Percentiles rank a stretch among this genome's conserved stretches.
Evolutionary conservation across 2,888 invertebrate species (phyloP).

Genomic region (Brachypterus glaber): DNA sequence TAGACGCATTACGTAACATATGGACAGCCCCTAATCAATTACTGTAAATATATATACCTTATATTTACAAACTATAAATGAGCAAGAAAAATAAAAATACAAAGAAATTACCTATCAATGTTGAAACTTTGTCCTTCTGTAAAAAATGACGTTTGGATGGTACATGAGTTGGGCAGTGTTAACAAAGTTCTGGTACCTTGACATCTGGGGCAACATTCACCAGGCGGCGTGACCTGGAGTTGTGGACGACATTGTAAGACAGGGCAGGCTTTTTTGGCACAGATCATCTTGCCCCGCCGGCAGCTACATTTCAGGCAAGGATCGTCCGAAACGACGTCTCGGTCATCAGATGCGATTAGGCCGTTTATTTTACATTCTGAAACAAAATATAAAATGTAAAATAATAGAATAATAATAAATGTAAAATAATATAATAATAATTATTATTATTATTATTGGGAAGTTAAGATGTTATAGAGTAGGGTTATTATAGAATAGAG

Average conservation of each 20-base stretch:
- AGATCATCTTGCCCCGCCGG: conserved; percentile 57
- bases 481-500: no score
- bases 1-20: no score
- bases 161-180: conserved; percentile 43
- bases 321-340: conserved; percentile 69
- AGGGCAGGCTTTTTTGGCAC: conserved; percentile 79
- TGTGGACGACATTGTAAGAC: conserved; percentile 72
- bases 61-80: no score
- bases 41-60: no score
- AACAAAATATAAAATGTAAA: no score
- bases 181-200: conserved; percentile 44
- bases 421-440: no score
- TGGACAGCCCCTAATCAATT: no score
- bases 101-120: conserved; percentile 8
- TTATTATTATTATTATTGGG: no score
- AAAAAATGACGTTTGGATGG: conserved; percentile 31
- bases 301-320: conserved; percentile 81
- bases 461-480: no score
- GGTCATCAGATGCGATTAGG: conserved; percentile 67
- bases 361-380: conserved; percentile 58
- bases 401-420: no score
- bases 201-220: conserved; percentile 65
- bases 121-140: conserved; percentile 24
- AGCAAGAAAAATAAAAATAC: no score
- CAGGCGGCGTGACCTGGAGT: conserved; percentile 59